Base-by-base conservation (phyloP, 2,797 vertebrate genomes). In the Crossoptilon crossoptilon region DNA sequence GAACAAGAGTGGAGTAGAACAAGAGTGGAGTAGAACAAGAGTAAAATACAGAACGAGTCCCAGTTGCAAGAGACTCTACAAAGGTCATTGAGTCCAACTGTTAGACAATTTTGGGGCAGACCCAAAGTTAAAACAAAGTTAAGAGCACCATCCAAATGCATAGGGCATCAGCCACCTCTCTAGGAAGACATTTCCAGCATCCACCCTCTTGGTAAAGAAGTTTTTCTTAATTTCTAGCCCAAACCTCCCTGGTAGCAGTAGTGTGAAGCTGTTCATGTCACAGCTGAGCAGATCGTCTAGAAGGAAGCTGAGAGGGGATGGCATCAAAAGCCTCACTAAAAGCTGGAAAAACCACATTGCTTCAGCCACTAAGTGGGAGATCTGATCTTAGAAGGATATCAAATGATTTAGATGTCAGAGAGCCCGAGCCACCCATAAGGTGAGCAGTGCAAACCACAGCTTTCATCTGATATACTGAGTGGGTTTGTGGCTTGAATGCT, bases 381-480 rank as follows among this genome's bases (percentile, higher is more conserved):
- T 43, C 62, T 29, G 39, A 43, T 43, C 39, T 2, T 13, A 43
- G 62, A 14, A 21, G 27, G 39, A 9, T 64, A 64, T 21, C 27
- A 43, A 31, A 41, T 19, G 26, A 27, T 43, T 10, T 14, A 31
- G 39, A 43, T 9, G 9, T 14, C 39, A 43, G 39, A 64, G 53
- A 67, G 23, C 44, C 19, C 6, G 24, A 53, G 31, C 0, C 22
- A 72, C 33, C 49, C 13, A 0, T 1, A 8, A 7, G 26, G 44
- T 14, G 35, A 70, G 35, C 0, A 2, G 44, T 37, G 83, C 0
- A 2, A 92, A 62, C 13, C 46, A n/a, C 14, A 4, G 27, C 3
- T 74, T 85, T 43, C 9, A 56, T 14, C 62, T 43, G 31, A 46
- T 56, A 56, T 43, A 35, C 33, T 16, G 3, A 24, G 12, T 4